A percentile compares a stretch with the other conserved stretches of the same genome.
phyloP scores from a whole-genome alignment of 1,140 invertebrate genomes.

The Drosophila bocqueti region DNA sequence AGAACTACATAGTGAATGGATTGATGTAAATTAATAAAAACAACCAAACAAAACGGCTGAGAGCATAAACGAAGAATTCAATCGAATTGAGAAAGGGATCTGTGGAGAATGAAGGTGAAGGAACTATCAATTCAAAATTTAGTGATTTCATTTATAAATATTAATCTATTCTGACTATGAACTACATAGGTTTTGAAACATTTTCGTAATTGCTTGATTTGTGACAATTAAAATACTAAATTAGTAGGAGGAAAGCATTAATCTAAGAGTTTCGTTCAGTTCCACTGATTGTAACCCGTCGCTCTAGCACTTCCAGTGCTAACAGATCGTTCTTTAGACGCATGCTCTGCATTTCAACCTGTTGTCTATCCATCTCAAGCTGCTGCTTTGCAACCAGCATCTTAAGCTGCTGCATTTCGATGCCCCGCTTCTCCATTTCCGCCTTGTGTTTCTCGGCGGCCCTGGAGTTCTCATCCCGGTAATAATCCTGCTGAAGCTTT shows the following conservation, averaged over 20 bases:
- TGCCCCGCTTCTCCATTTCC: slow-evolving; percentile 2
- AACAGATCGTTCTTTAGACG: slow-evolving; percentile 15
- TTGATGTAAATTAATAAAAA: slow-evolving; percentile 80
- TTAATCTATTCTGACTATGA: not conserved
- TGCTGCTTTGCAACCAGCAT: not conserved
- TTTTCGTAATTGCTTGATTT: not conserved
- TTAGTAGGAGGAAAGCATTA: not conserved
- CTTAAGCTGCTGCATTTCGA: slow-evolving; percentile 7
- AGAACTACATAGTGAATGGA: slow-evolving; percentile 71
- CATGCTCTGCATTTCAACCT: not conserved
- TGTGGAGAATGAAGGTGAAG: not conserved
- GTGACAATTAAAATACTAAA: not conserved
- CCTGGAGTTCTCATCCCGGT: slow-evolving; percentile 16
- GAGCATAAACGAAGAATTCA: slow-evolving; percentile 35
- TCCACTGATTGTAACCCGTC: not conserved
- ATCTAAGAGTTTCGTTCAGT: no score
- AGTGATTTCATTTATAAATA: not conserved
- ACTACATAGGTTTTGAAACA: not conserved
- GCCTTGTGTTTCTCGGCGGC: not conserved
- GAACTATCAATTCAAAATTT: not conserved
- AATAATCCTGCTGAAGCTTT: slow-evolving; percentile 6
- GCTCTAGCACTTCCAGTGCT: not conserved
- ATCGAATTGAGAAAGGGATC: slow-evolving; percentile 23
- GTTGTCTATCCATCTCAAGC: not conserved
- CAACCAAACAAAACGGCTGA: slow-evolving; percentile 52